Percentiles rank a stretch among this genome's conserved stretches.
phyloP scores from a whole-genome alignment of 2,113 vertebrate species.

The Clarias macrocephalus region DNA sequence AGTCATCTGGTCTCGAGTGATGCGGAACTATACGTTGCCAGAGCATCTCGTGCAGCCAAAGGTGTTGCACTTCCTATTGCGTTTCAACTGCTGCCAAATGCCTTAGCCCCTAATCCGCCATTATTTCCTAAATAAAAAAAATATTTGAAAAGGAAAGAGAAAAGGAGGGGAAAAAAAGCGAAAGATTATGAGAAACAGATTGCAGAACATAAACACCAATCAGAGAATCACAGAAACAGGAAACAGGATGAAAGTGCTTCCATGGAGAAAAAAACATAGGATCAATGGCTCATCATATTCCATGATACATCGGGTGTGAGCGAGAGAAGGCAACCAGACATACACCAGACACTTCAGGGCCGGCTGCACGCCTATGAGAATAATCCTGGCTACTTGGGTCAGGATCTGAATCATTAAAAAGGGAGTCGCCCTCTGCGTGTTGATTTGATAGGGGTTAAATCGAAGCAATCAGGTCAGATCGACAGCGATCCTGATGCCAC shows the following conservation, averaged over 20 bases:
- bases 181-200: conserved; percentile 71
- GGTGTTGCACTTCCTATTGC: conserved; percentile 59
- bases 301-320: conserved; percentile 39
- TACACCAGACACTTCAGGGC: conserved; percentile 47
- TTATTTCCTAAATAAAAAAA: conserved; percentile 57
- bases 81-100: conserved; percentile 63
- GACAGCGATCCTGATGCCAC: neutral
- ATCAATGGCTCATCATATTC: conserved; percentile 68
- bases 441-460: conserved; percentile 29
- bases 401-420: conserved; percentile 37
- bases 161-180: conserved; percentile 53
- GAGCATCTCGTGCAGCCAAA: conserved; percentile 49
- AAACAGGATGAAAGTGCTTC: conserved; percentile 69
- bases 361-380: conserved; percentile 33
- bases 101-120: conserved; percentile 55
- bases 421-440: conserved; percentile 8
- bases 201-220: conserved; percentile 74
- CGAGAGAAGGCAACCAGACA: conserved; percentile 33
- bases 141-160: conserved; percentile 56
- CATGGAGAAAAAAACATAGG: conserved; percentile 60
- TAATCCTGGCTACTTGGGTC: conserved; percentile 38
- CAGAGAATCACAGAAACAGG: conserved; percentile 71
- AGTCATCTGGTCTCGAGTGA: conserved; percentile 40
- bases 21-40: conserved; percentile 39
- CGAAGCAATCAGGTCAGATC: conserved; percentile 1